Evolutionary conservation across 2,797 vertebrate species (phyloP), one percentile per base, ranked within the genome.

Genomic region (Tamandua tetradactyla): DNA sequence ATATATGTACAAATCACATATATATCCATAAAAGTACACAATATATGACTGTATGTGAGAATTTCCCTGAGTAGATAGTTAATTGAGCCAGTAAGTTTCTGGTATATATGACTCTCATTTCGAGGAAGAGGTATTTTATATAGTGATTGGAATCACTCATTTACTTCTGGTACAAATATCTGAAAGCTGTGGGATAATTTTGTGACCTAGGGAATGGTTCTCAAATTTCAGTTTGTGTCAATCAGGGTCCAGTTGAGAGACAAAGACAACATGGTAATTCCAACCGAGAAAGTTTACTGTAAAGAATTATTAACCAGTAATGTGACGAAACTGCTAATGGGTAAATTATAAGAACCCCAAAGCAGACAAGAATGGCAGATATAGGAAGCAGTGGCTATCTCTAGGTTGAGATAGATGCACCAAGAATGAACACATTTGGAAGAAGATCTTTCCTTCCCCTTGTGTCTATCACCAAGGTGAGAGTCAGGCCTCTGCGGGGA

Each of bases 101-200:
- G 55, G 47, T 27, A 42, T 49, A 75, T 57, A 61, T 52, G 35
- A 80, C n/a, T 30, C 7, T 91, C 32, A 66, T 4, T 75, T 91
- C 87, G 59, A 80, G 49, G 44, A 74, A 69, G 5, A 82, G 47
- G 7, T 47, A 52, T 66, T 47, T 66, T 91, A n/a, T 74, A 42
- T 59, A 17, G 23, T 66, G 30, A 55, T 27, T 69, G 18, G 55
- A 75, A 49, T 80, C 32, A 90, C 35, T 95, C 52, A 68, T 12
- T 81, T 85, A 72, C 44, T 85, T 80, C 74, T 68, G 66, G 59
- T 62, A 35, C 74, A 68, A 80, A 75, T 68, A 87, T 25, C 44
- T 75, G 69, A 62, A 79, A 86, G 87, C 37, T 79, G 5, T 88
- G 42, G 14, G 35, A 59, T 92, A 75, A 94, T 92, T 75, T 59